Evolutionary conservation across 2,797 vertebrate genomes (phyloP), one percentile per base, ranked within the genome.

Genomic region (Lepilemur ruficaudatus): DNA sequence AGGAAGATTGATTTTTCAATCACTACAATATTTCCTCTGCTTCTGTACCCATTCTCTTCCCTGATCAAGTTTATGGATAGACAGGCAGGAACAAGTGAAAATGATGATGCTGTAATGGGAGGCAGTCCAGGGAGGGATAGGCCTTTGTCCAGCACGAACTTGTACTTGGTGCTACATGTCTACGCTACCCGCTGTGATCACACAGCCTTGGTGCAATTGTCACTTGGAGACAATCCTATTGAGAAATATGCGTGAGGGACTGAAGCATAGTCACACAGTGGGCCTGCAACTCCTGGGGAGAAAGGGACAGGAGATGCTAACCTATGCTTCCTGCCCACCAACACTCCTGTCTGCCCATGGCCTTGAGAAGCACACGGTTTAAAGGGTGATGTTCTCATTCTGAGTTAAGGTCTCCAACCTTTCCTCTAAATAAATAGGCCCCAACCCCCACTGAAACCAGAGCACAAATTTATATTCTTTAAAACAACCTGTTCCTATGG

Each of bases 191-290:
- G 13, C 46, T 67, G n/a, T 17, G 28, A 32, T 25, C 59, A 43
- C 18, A 88, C 59, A 69, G 7, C 38, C 61, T 65, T 22, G 20
- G 12, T 38, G 48, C 63, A 2, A 1, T 38, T 38, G 55, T 63
- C 38, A 11, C 30, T 25, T 55, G 46, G 23, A 79, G 81, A 84
- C 8, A 50, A 50, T 46, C 35, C 17, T 35, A 30, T 0, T 18
- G 76, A 52, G 73, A 75, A 83, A 48, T 35, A 25, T 43, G 52
- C 14, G 10, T 0, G 30, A n/a, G 22, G 22, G 14, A 18, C 43
- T 43, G 12, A 9, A 61, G 48, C 18, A 7, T 0, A 59, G 46
- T 23, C 43, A 65, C 0, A 15, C 23, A 9, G 30, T 4, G 0
- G 20, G 41, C 41, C 72, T n/a, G 7, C 22, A 6, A 0, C 30